Base-by-base conservation (phyloP, 1,140 invertebrate genomes). In the Teleogryllus occipitalis region DNA sequence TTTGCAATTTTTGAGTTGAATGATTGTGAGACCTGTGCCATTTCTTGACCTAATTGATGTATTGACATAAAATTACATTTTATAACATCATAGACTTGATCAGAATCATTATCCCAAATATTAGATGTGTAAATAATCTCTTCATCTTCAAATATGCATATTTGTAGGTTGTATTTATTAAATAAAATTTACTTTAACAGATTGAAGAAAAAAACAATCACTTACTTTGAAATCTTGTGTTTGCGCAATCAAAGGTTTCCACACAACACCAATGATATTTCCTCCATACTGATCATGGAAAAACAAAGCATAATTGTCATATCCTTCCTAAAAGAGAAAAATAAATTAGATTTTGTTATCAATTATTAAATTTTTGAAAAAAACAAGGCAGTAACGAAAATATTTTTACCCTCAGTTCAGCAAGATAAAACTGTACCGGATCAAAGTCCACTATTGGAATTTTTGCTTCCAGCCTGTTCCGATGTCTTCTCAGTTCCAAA, bases 221-320 rank as follows among this genome's bases (percentile, higher is more conserved):
- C 82, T 82, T 12, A 95, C 93, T 87, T 95, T 95, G 81, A 96
- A 93, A 5, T 93, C 90, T 82, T 88, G 89, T 0, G 83, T 78
- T 78, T 91, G 88, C 27, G 90, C 85, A 2, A 89, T 87, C 76
- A 88, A 84, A 8, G 95, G 94, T 85, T 93, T 96, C 89, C 96
- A 94, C 18, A 97, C 85, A 77, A 97, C 92, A 10, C 90, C 94
- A 81, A 98, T 93, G 10, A 91, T 86, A 80, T 90, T 89, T 47
- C 95, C 95, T 27, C 96, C 96, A 87, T 93, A 96, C 0, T 88
- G 87, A 86, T 98, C 94, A 85, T 97, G 91, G 85, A 98, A 97
- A 85, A 98, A 98, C 47, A 96, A 84, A 2, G 94, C 95, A 83
- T 92, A 91, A 48, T 96, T 90, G 7, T 88, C 89, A 85, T 94